Evolutionary conservation across 2,797 vertebrate genomes (phyloP).

Genomic region (Amazona finschi): DNA sequence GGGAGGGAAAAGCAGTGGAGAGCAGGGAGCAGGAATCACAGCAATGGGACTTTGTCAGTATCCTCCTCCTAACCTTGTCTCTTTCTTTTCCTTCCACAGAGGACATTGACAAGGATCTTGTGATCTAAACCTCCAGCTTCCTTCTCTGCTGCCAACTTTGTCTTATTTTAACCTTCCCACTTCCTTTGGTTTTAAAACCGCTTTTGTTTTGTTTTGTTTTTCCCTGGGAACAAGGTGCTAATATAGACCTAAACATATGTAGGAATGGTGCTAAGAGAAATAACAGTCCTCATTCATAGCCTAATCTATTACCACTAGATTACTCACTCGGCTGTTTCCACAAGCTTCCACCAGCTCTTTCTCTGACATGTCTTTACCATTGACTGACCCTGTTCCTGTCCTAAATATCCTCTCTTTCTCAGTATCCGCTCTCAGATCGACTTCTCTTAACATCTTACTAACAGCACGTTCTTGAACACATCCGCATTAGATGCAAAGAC

Average conservation of each 20-base stretch:
- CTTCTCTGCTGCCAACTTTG: conserved; percentile 69
- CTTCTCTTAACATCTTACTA: conserved; percentile 11
- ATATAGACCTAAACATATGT: conserved; percentile 84
- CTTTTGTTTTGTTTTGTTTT: conserved; percentile 75
- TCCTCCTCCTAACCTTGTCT: not conserved
- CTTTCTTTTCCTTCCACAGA: conserved; percentile 84
- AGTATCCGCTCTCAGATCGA: not conserved
- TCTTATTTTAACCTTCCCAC: conserved; percentile 69
- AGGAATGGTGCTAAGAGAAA: conserved; percentile 90
- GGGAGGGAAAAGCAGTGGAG: not conserved
- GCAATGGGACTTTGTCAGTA: not conserved
- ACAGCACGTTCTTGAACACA: not conserved
- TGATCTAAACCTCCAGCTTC: conserved; percentile 83
- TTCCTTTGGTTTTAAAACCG: conserved; percentile 70
- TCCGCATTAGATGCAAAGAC: not conserved
- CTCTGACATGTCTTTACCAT: not conserved
- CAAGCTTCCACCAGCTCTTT: not conserved
- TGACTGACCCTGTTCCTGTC: not conserved
- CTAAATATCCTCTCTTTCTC: not conserved
- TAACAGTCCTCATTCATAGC: conserved; percentile 57
- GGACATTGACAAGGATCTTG: conserved; percentile 94
- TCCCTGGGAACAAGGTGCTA: conserved; percentile 89
- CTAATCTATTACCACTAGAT: conserved; percentile 59
- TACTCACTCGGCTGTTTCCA: conserved; percentile 40
- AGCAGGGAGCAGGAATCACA: accelerated